Percentiles rank a stretch among this genome's conserved stretches.
Evolutionary conservation across 2,888 invertebrate species (phyloP).

Genomic region (Caenorhabditis doughertyi): DNA sequence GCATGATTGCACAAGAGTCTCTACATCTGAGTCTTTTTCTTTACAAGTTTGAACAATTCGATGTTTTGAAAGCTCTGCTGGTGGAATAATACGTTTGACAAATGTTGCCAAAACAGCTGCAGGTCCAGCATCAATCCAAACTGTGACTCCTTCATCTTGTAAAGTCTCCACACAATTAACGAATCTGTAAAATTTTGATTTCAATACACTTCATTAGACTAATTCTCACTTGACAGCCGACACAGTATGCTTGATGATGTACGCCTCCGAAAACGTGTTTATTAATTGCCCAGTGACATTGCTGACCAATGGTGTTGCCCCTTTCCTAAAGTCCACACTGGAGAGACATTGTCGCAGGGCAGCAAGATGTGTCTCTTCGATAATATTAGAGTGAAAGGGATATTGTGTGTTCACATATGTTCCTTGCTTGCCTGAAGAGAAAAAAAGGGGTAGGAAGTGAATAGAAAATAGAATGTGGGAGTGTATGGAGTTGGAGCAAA

Average conservation of each 20-base stretch:
- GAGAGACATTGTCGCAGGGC: conserved; percentile 60
- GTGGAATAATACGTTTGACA: conserved; percentile 65
- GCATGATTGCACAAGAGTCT: conserved; percentile 63
- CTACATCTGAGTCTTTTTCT: conserved; percentile 69
- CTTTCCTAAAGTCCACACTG: conserved; percentile 59
- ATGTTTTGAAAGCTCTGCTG: conserved; percentile 52
- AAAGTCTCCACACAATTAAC: conserved; percentile 66
- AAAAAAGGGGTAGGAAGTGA: too few relatives aligned
- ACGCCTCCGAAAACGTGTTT: conserved; percentile 63
- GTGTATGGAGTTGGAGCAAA: too few relatives aligned
- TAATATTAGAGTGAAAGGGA: conserved; percentile 76
- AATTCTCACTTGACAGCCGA: conserved; percentile 65
- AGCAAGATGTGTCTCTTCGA: conserved; percentile 68
- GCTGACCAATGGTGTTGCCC: conserved; percentile 69
- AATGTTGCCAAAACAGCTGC: conserved; percentile 68
- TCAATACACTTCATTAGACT: too few relatives aligned
- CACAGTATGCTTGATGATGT: conserved; percentile 71
- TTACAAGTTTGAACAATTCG: conserved; percentile 65
- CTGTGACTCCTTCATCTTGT: conserved; percentile 58
- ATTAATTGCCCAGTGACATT: conserved; percentile 72
- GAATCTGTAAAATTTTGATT: conserved; percentile 55
- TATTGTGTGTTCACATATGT: conserved; percentile 74
- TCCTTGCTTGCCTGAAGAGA: conserved; percentile 63
- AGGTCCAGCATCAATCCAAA: conserved; percentile 76
- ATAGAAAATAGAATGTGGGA: too few relatives aligned